Percentiles rank a stretch among this genome's conserved stretches.
Conservation (phyloP, 1,140 invertebrate species). For the Mizuhopecten yessoensis region DNA sequence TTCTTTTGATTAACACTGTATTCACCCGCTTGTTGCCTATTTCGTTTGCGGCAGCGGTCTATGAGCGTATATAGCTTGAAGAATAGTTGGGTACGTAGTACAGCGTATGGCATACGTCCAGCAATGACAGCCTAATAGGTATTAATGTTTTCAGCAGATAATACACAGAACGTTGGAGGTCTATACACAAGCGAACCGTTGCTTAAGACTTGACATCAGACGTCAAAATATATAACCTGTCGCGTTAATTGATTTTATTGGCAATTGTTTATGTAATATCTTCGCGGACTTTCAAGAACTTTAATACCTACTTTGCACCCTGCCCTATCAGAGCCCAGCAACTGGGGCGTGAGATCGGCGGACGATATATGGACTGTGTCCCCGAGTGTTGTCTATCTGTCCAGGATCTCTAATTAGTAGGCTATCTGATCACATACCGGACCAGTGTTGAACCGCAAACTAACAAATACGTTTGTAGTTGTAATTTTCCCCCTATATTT, state of each 20-base stretch:
- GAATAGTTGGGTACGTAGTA: background rate
- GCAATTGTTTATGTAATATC: constrained; percentile 34
- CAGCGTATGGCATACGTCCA: background rate
- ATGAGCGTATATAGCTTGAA: too few relatives aligned
- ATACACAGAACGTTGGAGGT: background rate
- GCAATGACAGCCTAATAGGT: background rate
- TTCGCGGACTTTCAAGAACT: background rate
- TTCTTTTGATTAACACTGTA: too few relatives aligned
- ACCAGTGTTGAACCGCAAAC: background rate
- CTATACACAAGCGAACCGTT: background rate
- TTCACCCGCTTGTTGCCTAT: too few relatives aligned
- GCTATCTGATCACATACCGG: background rate
- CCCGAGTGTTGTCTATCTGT: background rate
- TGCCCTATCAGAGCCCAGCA: background rate
- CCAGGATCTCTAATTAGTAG: background rate
- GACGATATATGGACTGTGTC: background rate
- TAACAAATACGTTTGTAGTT: too few relatives aligned
- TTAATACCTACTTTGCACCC: background rate
- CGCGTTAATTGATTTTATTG: constrained; percentile 20
- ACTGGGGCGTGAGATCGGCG: constrained; percentile 21
- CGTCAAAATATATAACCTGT: constrained; percentile 32
- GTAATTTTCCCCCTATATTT: too few relatives aligned
- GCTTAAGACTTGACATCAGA: constrained; percentile 11
- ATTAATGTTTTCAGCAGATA: constrained; percentile 32
- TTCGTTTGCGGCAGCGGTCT: too few relatives aligned